Base-by-base conservation (phyloP, 2,888 invertebrate species). In the Nomada fucata region DNA sequence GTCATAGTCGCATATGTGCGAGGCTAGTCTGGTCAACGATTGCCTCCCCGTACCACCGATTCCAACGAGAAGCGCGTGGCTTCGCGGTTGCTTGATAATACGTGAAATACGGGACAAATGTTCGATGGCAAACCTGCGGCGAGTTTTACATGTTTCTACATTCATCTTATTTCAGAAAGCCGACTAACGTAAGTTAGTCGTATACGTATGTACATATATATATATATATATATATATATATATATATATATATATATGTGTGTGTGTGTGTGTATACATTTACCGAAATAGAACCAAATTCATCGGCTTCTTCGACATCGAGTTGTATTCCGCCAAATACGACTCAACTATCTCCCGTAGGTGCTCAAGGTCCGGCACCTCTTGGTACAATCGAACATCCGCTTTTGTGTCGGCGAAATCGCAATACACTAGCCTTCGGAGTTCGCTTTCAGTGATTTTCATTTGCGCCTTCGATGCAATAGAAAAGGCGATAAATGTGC, bases 221-320 rank as follows among this genome's bases (percentile, higher is more conserved):
- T 0, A 7, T 36, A 7, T 36, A 10, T 0, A 55, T 55, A n/a
- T n/a, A n/a, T n/a, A n/a, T n/a, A n/a, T n/a, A n/a, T n/a, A n/a
- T n/a, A n/a, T n/a, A n/a, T n/a, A n/a, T n/a, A n/a, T n/a, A n/a
- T n/a, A n/a, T n/a, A n/a, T n/a, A n/a, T n/a, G n/a, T n/a, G n/a
- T n/a, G n/a, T n/a, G n/a, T n/a, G n/a, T n/a, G n/a, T n/a, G n/a
- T 0, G 36, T 36, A 7, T 36, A 10, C 2, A 55, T 55, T 67
- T 93, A 97, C 96, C 96, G 96, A 94, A 98, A 98, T 52, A 99
- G 94, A 2, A 99, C 98, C 73, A 99, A 95, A 94, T 98, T 97
- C 99, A 99, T 99, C 0, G 98, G 98, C 91, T 98, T 98, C 94
- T 98, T 99, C 13, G 97, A 97, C 97, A 99, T 98, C 86, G 98